These are phyloP conservation scores for Acronicta leporina DNA, from an alignment of 2,888 invertebrate genomes.

Conservation along the genomic window DNA sequence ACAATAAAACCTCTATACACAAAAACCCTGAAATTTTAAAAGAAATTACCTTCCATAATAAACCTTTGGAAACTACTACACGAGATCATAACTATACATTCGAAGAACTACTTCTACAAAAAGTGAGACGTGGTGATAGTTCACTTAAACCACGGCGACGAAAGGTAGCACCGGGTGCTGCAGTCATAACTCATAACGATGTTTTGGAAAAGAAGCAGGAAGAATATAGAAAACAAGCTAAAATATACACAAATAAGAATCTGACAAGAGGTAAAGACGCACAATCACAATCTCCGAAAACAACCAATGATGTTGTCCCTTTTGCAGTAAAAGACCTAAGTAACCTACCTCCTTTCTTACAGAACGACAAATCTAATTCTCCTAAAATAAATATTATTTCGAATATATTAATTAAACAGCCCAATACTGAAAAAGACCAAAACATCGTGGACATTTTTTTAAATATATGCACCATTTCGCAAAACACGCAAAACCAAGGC, in stretches of 20 bases:
- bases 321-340: not conserved
- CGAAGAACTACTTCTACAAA: constrained; percentile 1
- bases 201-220: not conserved
- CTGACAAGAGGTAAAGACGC: not conserved
- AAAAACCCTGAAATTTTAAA: not conserved
- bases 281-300: not conserved
- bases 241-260: not conserved
- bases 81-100: not conserved
- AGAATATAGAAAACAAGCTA: not conserved
- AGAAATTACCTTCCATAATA: not conserved
- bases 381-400: not conserved
- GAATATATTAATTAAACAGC: not conserved
- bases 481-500: no score
- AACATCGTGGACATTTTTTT: no score
- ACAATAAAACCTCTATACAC: not conserved
- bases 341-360: not conserved
- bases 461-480: no score
- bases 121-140: not conserved
- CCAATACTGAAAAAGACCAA: no score
- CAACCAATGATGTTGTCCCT: not conserved
- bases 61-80: not conserved
- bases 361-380: not conserved
- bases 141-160: constrained; percentile 2
- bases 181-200: constrained; percentile 10
- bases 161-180: constrained; percentile 12